A percentile compares a stretch with the other conserved stretches of the same genome.
Conservation (phyloP, 2,797 vertebrate genomes). For the Acanthopagrus latus region DNA sequence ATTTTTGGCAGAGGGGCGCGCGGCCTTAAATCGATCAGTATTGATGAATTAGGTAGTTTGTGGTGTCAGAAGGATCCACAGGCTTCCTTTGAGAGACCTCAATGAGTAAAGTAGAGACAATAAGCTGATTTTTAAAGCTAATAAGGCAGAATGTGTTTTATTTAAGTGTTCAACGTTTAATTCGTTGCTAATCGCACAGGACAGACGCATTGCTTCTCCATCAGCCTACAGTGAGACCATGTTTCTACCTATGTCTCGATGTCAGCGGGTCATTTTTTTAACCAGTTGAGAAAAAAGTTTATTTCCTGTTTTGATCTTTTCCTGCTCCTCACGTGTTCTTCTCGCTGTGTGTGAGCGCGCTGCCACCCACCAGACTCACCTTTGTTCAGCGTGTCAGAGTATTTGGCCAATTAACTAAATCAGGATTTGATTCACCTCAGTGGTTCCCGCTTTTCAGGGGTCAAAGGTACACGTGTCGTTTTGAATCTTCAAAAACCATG, state of each 20-base stretch:
- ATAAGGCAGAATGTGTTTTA: not conserved
- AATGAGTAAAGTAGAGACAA: not conserved
- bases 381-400: fast-evolving
- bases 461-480: not conserved
- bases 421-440: not conserved
- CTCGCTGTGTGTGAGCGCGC: not conserved
- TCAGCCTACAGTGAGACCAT: no score
- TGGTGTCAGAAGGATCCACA: slow-evolving; percentile 30
- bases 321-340: no score
- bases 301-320: no score
- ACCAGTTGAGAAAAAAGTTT: not conserved
- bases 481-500: not conserved
- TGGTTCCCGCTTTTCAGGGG: not conserved
- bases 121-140: slow-evolving; percentile 35
- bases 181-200: not conserved
- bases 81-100: not conserved
- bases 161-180: not conserved
- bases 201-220: no score
- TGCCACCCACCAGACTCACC: not conserved
- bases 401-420: not conserved
- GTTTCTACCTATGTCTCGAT: not conserved
- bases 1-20: slow-evolving; percentile 67
- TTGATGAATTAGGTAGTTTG: slow-evolving; percentile 68
- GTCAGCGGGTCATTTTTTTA: not conserved
- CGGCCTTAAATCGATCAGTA: slow-evolving; percentile 72